Conservation (phyloP, 1,140 invertebrate species). For the Magallana gigas region DNA sequence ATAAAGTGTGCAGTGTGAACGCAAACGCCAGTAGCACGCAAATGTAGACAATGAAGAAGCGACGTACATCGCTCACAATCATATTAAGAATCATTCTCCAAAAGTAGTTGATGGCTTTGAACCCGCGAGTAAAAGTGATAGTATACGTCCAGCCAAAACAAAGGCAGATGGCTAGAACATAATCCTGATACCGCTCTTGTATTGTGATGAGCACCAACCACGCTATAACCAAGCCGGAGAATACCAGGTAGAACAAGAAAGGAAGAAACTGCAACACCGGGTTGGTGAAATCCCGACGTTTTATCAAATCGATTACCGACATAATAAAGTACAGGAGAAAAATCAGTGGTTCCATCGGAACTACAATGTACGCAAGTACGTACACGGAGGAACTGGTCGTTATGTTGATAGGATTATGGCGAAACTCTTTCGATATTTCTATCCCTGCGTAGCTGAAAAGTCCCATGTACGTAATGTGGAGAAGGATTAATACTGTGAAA, state of each 20-base stretch:
- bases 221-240: slow-evolving; percentile 60
- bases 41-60: slow-evolving; percentile 73
- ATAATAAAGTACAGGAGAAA: slow-evolving; percentile 59
- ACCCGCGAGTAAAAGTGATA: slow-evolving; percentile 72
- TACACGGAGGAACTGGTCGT: slow-evolving; percentile 43
- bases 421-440: slow-evolving; percentile 51
- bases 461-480: slow-evolving; percentile 73
- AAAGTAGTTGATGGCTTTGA: slow-evolving; percentile 73
- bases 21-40: slow-evolving; percentile 74
- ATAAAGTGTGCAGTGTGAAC: slow-evolving; percentile 70
- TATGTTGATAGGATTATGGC: slow-evolving; percentile 47
- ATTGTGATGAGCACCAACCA: slow-evolving; percentile 68
- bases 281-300: slow-evolving; percentile 6
- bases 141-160: slow-evolving; percentile 73
- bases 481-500: slow-evolving; percentile 64
- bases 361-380: slow-evolving; percentile 60
- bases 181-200: slow-evolving; percentile 63
- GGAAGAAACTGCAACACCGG: slow-evolving; percentile 18
- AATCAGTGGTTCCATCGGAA: slow-evolving; percentile 66
- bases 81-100: slow-evolving; percentile 74
- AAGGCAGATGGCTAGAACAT: slow-evolving; percentile 66
- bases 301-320: background rate
- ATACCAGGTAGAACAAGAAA: slow-evolving; percentile 53
- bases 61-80: slow-evolving; percentile 71
- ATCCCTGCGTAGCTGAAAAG: slow-evolving; percentile 67